A percentile compares a stretch with the other conserved stretches of the same genome.
These are phyloP conservation scores for Dicyrtoma fusca DNA, from an alignment of 2,888 invertebrate species.

Conservation along the genomic window DNA sequence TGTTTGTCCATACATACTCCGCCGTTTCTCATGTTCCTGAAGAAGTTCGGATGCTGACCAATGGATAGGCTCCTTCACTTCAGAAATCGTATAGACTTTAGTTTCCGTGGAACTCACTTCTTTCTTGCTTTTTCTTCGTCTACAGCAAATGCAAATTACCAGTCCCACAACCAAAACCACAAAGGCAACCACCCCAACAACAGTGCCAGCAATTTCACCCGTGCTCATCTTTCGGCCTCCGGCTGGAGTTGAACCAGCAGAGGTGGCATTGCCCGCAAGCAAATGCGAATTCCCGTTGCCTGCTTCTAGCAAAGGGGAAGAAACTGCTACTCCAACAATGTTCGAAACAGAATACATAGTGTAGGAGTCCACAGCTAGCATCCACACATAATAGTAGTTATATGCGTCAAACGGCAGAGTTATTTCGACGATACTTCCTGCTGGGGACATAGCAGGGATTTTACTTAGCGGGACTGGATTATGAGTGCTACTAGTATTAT, in stretches of 20 bases:
- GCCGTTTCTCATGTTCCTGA: conserved; percentile 66
- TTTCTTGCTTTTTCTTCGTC: conserved; percentile 57
- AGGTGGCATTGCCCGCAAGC: not conserved
- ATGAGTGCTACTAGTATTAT: not conserved
- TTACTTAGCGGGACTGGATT: not conserved
- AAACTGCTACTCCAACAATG: conserved; percentile 23
- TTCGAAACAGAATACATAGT: conserved; percentile 44
- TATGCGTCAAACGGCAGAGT: conserved; percentile 46
- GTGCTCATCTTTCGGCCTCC: not conserved
- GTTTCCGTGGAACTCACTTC: conserved; percentile 54
- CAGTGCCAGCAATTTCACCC: conserved; percentile 57
- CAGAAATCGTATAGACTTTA: conserved; percentile 54
- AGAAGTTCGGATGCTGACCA: conserved; percentile 65
- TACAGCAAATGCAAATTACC: conserved; percentile 63
- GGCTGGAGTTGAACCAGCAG: too few species aligned
- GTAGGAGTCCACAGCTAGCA: conserved; percentile 46
- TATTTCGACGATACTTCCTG: conserved; percentile 47
- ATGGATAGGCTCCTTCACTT: conserved; percentile 53
- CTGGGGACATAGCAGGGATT: conserved; percentile 20
- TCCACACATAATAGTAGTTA: conserved; percentile 43
- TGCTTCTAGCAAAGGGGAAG: not conserved
- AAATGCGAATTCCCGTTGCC: conserved; percentile 6
- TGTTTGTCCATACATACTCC: conserved; percentile 61
- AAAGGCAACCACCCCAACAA: conserved; percentile 62
- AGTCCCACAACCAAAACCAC: conserved; percentile 62